Conservation (phyloP, 2,797 vertebrate species). For the Sus cebifrons region DNA sequence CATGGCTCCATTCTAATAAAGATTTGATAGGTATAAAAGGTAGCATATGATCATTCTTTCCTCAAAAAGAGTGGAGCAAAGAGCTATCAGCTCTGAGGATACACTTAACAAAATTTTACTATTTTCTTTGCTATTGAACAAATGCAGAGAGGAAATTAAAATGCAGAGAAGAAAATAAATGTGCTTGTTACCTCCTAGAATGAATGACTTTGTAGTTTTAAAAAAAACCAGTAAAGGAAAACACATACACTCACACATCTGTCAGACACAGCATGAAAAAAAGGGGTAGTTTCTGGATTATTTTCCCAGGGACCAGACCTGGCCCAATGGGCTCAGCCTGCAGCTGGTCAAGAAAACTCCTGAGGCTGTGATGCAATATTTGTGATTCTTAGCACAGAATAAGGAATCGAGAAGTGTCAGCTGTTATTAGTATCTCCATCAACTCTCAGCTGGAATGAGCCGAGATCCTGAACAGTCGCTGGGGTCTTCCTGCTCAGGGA, state of each 20-base stretch:
- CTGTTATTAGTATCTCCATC: neutral
- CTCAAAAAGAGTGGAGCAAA: neutral
- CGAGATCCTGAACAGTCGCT: neutral
- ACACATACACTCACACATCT: neutral
- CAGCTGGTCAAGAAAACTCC: neutral
- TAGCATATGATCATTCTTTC: neutral
- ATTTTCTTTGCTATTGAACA: constrained; percentile 27
- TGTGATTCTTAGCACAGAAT: neutral
- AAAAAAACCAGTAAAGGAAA: neutral
- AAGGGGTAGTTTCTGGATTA: neutral
- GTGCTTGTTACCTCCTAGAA: constrained; percentile 17
- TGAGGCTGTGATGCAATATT: neutral
- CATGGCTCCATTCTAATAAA: neutral
- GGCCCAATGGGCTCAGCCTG: neutral
- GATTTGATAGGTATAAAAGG: neutral
- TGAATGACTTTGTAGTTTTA: neutral
- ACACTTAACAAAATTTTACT: neutral
- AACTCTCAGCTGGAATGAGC: neutral
- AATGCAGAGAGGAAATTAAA: constrained; percentile 55
- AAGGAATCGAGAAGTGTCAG: neutral
- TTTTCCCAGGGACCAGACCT: neutral
- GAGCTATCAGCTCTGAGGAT: neutral
- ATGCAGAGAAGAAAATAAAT: constrained; percentile 45
- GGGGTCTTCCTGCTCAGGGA: neutral
- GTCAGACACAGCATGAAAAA: neutral